A percentile compares a stretch with the other conserved stretches of the same genome.
phyloP scores from a whole-genome alignment of 2,888 invertebrate genomes.

The Dusona sp. region DNA sequence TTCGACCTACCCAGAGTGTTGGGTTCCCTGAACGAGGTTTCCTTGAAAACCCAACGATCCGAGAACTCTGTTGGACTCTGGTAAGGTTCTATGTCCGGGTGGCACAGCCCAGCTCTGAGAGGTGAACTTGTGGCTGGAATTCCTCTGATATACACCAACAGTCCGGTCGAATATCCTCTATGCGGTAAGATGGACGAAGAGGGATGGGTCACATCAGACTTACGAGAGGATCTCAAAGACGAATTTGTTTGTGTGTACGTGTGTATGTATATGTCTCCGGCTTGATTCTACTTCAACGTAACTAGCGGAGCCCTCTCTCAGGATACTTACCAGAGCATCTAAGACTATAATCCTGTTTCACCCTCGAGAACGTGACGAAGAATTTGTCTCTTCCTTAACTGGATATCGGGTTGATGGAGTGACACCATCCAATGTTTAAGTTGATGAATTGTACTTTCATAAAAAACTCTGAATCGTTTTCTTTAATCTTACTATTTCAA shows the following conservation, averaged over 20 bases:
- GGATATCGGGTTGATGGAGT: conserved; percentile 55
- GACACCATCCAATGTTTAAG: conserved; percentile 17
- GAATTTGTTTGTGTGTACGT: not conserved
- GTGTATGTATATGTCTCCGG: conserved; percentile 19
- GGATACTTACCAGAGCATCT: conserved; percentile 59
- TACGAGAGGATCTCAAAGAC: conserved; percentile 61
- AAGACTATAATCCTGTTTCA: conserved; percentile 68
- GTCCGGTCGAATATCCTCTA: conserved; percentile 67
- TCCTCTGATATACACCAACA: conserved; percentile 42
- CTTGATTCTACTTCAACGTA: conserved; percentile 31
- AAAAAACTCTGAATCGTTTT: not conserved
- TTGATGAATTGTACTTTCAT: conserved; percentile 33
- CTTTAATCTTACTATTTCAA: not conserved
- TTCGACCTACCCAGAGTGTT: conserved; percentile 51
- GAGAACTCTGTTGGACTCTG: conserved; percentile 31
- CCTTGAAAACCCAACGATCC: conserved; percentile 64
- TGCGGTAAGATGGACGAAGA: conserved; percentile 56
- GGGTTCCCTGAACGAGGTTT: conserved; percentile 58
- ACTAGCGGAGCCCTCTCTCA: conserved; percentile 45
- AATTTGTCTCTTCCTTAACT: conserved; percentile 65
- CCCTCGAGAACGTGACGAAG: conserved; percentile 68
- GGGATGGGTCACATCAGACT: conserved; percentile 53
- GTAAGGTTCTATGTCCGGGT: conserved; percentile 32
- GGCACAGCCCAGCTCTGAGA: conserved; percentile 33
- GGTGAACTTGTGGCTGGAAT: conserved; percentile 54